Percentiles rank a stretch among this genome's conserved stretches.
These are phyloP conservation scores for Chloroceryle inda DNA, from an alignment of 2,797 vertebrate genomes.

Conservation along the genomic window DNA sequence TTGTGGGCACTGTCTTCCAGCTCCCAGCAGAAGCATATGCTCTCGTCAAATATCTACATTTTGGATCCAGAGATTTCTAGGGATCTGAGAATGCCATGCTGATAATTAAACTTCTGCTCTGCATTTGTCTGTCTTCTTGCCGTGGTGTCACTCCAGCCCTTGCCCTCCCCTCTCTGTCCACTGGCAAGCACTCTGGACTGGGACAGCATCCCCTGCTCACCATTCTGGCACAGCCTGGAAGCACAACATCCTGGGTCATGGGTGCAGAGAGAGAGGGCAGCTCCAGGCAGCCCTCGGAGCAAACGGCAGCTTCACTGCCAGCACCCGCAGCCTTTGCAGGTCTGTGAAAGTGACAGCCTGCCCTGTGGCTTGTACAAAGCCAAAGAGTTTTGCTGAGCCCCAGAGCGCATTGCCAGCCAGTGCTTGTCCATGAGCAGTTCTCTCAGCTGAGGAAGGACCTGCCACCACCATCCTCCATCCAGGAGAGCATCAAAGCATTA, in stretches of 20 bases:
- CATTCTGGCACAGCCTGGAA: background rate
- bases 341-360: background rate
- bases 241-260: background rate
- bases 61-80: slow-evolving; percentile 59
- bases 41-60: slow-evolving; percentile 43
- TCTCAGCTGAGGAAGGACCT: slow-evolving; percentile 16
- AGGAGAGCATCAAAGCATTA: slow-evolving; percentile 53
- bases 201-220: background rate
- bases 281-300: background rate
- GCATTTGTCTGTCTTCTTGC: slow-evolving; percentile 40
- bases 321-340: accelerated
- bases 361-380: background rate
- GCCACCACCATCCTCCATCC: background rate
- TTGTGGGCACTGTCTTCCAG: background rate
- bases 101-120: slow-evolving; percentile 75
- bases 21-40: background rate
- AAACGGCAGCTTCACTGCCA: background rate
- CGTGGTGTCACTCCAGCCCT: accelerated
- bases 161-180: background rate
- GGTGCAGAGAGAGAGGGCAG: background rate
- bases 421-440: background rate
- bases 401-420: background rate
- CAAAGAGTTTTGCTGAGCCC: background rate
- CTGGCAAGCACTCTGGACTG: accelerated
- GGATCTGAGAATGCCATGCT: background rate